Evolutionary conservation across 1,140 invertebrate species (phyloP), one percentile per base, ranked within the genome.

Genomic region (Diorhabda sublineata): DNA sequence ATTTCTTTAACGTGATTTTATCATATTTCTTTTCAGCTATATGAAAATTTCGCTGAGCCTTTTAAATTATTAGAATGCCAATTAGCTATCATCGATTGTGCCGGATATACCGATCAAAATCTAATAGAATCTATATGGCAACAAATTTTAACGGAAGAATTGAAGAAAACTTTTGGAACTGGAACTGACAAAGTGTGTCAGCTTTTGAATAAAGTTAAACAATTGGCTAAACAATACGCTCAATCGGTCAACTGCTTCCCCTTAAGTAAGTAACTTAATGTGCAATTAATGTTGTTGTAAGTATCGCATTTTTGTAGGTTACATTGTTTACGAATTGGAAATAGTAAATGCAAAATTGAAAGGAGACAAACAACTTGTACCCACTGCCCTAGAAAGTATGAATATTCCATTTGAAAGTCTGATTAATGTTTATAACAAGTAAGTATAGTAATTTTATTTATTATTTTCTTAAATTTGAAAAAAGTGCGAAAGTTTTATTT

Each of bases 21-120:
- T 52, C 47, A 8, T 5, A 63, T 44, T 64, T 66, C 65, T 60
- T 73, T 69, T 56, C 79, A 95, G 88, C 80, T 98, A 3, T 97
- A 92, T 75, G 90, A 92, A 80, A 88, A 92, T 69, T 94, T 91
- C 79, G 91, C 91, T 2, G 91, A 94, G 70, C 90, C 90, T 3
- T 90, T 92, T 77, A 86, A 90, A 70, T 82, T 94, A 43, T 92
- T 91, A 89, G 92, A 94, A 81, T 93, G 91, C 78, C 92, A 95
- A 82, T 81, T 95, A 57, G 89, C 91, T 1, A 94, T 95, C 73
- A 88, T 95, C 44, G 91, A 94, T 71, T 94, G 92, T 76, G 91
- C 92, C 2, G 91, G 91, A 42, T 91, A 94, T 80, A 90, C 91
- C 72, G 86, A 90, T 0, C 76, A 76, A 58, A 81, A 90, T 70